These are phyloP conservation scores for Muscicapa adusta DNA, from an alignment of 2,113 vertebrate genomes.

Conservation along the genomic window DNA sequence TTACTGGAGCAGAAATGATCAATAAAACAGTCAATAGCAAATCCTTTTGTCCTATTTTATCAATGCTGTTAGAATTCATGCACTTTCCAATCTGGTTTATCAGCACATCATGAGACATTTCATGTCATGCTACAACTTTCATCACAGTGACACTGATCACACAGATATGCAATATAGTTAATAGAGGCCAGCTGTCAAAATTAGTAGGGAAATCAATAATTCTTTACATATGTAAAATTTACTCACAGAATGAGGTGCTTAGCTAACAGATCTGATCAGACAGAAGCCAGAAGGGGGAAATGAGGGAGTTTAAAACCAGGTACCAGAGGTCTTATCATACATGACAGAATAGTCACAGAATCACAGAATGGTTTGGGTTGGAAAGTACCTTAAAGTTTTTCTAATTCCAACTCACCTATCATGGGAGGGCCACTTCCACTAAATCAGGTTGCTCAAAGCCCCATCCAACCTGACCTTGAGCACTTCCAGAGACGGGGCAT, in stretches of 20 bases:
- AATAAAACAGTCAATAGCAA: neutral
- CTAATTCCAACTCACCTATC: neutral
- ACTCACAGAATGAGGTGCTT: neutral
- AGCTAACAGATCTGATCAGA: neutral
- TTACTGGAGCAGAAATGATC: conserved; percentile 21
- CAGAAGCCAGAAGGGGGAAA: neutral
- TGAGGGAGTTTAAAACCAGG: neutral
- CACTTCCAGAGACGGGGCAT: neutral
- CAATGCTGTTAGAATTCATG: neutral
- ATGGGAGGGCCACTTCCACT: neutral
- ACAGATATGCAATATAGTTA: neutral
- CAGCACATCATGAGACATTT: neutral
- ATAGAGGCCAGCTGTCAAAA: neutral
- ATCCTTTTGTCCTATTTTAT: neutral
- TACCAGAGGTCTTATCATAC: neutral
- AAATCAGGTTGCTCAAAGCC: neutral
- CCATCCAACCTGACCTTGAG: neutral
- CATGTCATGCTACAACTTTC: neutral
- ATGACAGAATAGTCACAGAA: neutral
- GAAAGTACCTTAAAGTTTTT: neutral
- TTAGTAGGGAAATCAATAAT: neutral
- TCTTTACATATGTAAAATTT: neutral
- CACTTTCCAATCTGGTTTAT: neutral
- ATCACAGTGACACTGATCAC: neutral
- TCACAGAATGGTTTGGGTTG: neutral